Evolutionary conservation across 2,888 invertebrate genomes (phyloP).

Genomic region (Timandra comae): DNA sequence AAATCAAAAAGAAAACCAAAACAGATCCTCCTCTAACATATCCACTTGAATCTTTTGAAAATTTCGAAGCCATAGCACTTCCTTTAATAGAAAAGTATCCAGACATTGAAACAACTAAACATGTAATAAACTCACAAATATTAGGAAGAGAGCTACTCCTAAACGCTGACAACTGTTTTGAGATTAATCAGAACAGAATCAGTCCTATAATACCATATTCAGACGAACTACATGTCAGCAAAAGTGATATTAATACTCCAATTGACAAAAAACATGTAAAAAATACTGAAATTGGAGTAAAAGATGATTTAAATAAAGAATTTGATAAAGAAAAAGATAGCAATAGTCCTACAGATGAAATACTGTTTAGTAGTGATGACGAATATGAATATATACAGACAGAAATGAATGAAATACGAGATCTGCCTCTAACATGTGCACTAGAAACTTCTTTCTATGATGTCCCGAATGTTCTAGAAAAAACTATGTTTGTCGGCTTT

Average conservation of each 20-base stretch:
- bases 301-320: not conserved
- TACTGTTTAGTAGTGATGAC: constrained; percentile 65
- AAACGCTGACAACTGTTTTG: constrained; percentile 24
- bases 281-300: too few species aligned
- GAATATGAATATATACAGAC: constrained; percentile 37
- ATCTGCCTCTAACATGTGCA: constrained; percentile 53
- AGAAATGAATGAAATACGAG: constrained; percentile 30
- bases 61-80: constrained; percentile 48
- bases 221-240: constrained; percentile 11
- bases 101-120: constrained; percentile 37
- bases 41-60: constrained; percentile 50
- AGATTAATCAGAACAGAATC: constrained; percentile 13
- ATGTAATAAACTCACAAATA: constrained; percentile 53
- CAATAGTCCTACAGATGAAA: constrained; percentile 43
- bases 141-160: constrained; percentile 38
- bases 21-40: constrained; percentile 35
- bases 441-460: constrained; percentile 48
- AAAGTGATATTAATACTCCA: constrained; percentile 16
- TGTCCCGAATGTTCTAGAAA: constrained; percentile 20
- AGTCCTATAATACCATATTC: constrained; percentile 27
- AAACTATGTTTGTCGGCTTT: constrained; percentile 60
- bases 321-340: constrained; percentile 10
- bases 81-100: constrained; percentile 37
- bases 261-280: too few species aligned
- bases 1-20: constrained; percentile 20